These are phyloP conservation scores for Rhodeus uyekii DNA, from an alignment of 2,797 vertebrate species.

Conservation along the genomic window DNA sequence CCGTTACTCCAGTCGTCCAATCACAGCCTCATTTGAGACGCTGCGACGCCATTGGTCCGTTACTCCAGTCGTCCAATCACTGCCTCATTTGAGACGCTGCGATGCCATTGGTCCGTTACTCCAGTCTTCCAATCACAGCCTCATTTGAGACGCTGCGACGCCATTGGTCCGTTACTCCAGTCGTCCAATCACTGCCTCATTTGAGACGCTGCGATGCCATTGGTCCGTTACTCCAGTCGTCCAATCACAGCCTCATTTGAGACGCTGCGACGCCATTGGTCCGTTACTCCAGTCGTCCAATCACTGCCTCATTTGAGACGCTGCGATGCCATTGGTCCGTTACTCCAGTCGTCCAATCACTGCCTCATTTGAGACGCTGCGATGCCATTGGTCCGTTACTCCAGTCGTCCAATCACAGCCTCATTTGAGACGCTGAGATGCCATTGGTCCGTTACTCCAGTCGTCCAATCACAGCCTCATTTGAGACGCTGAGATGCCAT, in stretches of 20 bases:
- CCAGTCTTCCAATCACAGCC: not conserved
- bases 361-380: not conserved
- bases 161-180: not conserved
- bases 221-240: not conserved
- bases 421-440: not conserved
- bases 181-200: not conserved
- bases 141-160: not conserved
- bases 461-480: not conserved
- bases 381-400: not conserved
- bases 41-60: not conserved
- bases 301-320: not conserved
- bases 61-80: not conserved
- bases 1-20: not conserved
- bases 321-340: not conserved
- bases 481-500: not conserved
- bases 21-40: not conserved
- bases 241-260: not conserved
- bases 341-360: not conserved
- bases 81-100: not conserved
- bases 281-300: not conserved
- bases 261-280: not conserved
- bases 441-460: not conserved
- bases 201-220: not conserved
- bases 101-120: not conserved
- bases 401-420: not conserved